These are phyloP conservation scores for Entomobrya multifasciata DNA, from an alignment of 2,888 invertebrate genomes.

Conservation along the genomic window DNA sequence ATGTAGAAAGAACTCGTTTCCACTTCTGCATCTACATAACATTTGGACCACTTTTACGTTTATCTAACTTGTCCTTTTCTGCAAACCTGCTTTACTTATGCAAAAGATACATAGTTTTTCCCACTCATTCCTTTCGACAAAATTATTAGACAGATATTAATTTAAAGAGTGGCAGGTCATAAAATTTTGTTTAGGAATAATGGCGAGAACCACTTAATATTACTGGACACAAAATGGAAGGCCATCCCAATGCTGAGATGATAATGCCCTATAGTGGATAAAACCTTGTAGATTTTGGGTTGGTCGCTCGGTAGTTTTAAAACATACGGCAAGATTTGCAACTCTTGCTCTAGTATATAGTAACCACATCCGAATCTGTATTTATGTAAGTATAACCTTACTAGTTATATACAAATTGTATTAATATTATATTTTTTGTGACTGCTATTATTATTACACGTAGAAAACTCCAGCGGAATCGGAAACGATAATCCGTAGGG, in stretches of 20 bases:
- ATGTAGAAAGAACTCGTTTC: not conserved
- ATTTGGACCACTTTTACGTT: no score
- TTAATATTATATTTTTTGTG: not conserved
- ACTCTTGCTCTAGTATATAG: no score
- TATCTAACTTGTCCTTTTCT: no score
- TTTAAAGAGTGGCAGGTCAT: conserved; percentile 64
- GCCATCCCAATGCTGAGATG: not conserved
- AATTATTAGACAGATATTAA: conserved; percentile 50
- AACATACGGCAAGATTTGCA: no score
- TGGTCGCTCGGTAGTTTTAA: no score
- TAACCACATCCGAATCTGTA: not conserved
- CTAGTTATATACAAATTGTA: not conserved
- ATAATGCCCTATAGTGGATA: no score
- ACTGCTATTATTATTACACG: not conserved
- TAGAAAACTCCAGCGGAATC: conserved; percentile 25
- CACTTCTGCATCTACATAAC: no score
- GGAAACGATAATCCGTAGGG: conserved; percentile 47
- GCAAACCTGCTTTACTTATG: not conserved
- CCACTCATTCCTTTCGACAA: conserved; percentile 24
- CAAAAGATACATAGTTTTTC: not conserved
- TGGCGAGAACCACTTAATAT: not conserved
- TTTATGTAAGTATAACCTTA: not conserved
- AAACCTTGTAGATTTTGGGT: no score
- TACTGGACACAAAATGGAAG: not conserved
- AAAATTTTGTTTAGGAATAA: conserved; percentile 21